phyloP scores from a whole-genome alignment of 2,888 invertebrate genomes.

The Cartodere bifasciata region DNA sequence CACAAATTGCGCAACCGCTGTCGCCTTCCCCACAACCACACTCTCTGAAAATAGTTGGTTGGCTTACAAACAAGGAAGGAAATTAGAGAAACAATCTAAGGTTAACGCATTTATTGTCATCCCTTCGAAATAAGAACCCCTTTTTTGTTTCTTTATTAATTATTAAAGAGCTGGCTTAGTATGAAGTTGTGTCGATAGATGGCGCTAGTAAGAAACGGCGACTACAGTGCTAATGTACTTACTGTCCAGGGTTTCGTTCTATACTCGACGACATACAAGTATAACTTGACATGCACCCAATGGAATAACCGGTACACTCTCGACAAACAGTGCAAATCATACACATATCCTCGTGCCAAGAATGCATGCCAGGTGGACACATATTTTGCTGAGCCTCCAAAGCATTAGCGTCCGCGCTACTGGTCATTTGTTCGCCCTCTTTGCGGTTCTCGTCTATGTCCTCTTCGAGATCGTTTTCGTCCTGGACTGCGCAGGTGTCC shows the following conservation, averaged over 20 bases:
- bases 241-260: constrained; percentile 78
- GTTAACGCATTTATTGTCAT: too few relatives aligned
- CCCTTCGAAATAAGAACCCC: too few relatives aligned
- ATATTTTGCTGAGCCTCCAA: constrained; percentile 26
- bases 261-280: constrained; percentile 62
- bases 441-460: constrained; percentile 42
- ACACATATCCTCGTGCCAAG: constrained; percentile 70
- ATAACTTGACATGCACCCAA: constrained; percentile 60
- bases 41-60: constrained; percentile 43
- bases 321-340: constrained; percentile 84
- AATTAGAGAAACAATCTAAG: too few relatives aligned
- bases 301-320: constrained; percentile 88
- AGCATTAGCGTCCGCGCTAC: constrained; percentile 29
- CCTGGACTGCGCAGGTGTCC: constrained; percentile 42
- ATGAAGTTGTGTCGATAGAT: too few relatives aligned
- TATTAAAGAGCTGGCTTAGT: too few relatives aligned
- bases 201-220: too few relatives aligned
- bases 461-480: constrained; percentile 40
- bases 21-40: constrained; percentile 95
- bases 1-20: constrained; percentile 86
- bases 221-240: too few relatives aligned
- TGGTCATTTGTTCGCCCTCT: constrained; percentile 41
- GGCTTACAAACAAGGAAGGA: too few relatives aligned
- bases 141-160: too few relatives aligned
- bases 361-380: constrained; percentile 60